These are phyloP conservation scores for Heliconius himera DNA, from an alignment of 1,140 invertebrate species.

Conservation along the genomic window DNA sequence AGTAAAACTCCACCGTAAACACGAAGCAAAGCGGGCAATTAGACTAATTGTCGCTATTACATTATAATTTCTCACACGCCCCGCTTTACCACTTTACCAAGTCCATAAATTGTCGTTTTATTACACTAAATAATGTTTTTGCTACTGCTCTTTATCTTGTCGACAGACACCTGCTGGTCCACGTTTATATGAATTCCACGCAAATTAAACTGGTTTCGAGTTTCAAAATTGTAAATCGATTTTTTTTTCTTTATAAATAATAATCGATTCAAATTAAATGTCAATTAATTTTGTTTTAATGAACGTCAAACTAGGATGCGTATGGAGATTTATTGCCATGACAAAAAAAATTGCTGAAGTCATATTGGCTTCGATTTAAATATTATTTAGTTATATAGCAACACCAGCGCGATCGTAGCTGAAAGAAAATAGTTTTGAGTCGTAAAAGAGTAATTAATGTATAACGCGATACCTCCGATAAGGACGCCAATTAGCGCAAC, in stretches of 20 bases:
- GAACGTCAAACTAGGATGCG: conserved; percentile 1
- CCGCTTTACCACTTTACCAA: conserved; percentile 29
- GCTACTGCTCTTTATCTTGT: conserved; percentile 25
- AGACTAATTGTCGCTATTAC: conserved; percentile 48
- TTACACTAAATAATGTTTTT: conserved; percentile 35
- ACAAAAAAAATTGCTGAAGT: not conserved
- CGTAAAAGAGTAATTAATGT: conserved; percentile 67
- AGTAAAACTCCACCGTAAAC: conserved; percentile 48
- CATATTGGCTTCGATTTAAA: not conserved
- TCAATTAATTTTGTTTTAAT: not conserved
- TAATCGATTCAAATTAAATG: not conserved
- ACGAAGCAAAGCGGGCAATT: conserved; percentile 43
- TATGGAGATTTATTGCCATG: not conserved
- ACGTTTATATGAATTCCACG: conserved; percentile 24
- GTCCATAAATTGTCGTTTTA: conserved; percentile 39
- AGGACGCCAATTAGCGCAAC: conserved; percentile 66
- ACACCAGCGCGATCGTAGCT: conserved; percentile 54
- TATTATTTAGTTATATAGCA: conserved; percentile 40
- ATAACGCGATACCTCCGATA: conserved; percentile 63
- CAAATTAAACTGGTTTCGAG: conserved; percentile 12
- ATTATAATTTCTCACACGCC: conserved; percentile 45
- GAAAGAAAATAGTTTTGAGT: conserved; percentile 60
- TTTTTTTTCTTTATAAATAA: not conserved
- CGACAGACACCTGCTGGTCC: conserved; percentile 16
- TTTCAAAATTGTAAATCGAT: not conserved